Evolutionary conservation across 92 coral and sea anemone genomes (phyloP), one percentile per base, ranked within the genome.

Genomic region (Epizoanthus stellaris): DNA sequence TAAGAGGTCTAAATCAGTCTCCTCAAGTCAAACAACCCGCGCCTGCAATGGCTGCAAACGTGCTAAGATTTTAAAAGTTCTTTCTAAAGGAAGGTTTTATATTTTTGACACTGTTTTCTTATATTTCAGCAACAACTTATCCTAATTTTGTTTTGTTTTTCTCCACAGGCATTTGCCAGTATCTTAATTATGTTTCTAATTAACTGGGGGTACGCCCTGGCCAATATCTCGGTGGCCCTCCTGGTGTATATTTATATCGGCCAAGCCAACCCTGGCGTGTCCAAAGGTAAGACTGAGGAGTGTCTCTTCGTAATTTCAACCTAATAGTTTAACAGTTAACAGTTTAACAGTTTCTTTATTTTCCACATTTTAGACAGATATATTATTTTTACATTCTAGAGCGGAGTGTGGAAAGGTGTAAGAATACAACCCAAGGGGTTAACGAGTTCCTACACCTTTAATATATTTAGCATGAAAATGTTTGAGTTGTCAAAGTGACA

Each of bases 181-280:
- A 76, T 97, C 47, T 82, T 97, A 36, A 92, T 97, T 43, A 97
- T 97, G 99, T 97, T 97, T 88, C 92, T 97, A 57, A 97, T 97
- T 30, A 89, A 97, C 91, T 97, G 99, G 99, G 99, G 99, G 13
- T 97, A 97, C 73, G 99, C 99, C 4, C 88, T 97, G 60, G 99
- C 99, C 14, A 97, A 97, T 81, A 97, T 97, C 64, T 97, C 99
- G 0, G 90, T 93, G 36, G 98, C 98, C n/a, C 88, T 97, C 16
- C 62, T 97, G 66, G 93, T 97, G 42, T 97, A 95, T 91, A 93
- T 97, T 77, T 97, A 97, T 75, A 97, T 97, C 52, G 99, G 99
- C 23, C 99, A 97, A 68, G 90, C 99, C 61, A 97, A 97, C 82
- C 99, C 99, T 10, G 98, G 99, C 3, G 90, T 94, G 67, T 89